Evolutionary conservation across 2,888 invertebrate genomes (phyloP).

Genomic region (Cistogaster globosa): DNA sequence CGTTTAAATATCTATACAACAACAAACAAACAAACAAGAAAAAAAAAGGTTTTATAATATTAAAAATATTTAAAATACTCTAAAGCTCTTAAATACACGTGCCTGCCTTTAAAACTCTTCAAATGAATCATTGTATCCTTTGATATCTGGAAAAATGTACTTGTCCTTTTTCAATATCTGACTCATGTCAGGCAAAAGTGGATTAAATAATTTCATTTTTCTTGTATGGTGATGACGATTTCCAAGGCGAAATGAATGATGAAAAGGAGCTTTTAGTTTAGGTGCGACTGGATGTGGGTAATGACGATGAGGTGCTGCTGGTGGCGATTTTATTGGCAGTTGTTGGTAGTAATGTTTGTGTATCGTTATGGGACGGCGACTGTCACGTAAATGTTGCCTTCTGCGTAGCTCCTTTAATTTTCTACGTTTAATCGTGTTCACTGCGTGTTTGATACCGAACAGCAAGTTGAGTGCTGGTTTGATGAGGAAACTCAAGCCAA

Average conservation of each 20-base stretch:
- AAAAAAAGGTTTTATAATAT: background rate
- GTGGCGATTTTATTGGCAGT: slow-evolving; percentile 72
- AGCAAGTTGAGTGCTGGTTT: slow-evolving; percentile 78
- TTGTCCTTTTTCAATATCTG: slow-evolving; percentile 59
- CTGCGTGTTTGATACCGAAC: slow-evolving; percentile 78
- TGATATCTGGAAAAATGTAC: slow-evolving; percentile 29
- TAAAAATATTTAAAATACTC: background rate
- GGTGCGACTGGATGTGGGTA: background rate
- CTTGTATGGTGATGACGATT: slow-evolving; percentile 24
- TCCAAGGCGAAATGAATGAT: background rate
- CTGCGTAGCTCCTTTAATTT: slow-evolving; percentile 74
- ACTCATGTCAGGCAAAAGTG: slow-evolving; percentile 64
- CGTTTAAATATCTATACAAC: background rate
- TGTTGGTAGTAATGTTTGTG: slow-evolving; percentile 80
- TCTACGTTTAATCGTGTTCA: slow-evolving; percentile 75
- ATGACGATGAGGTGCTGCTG: slow-evolving; percentile 65
- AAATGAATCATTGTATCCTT: slow-evolving; percentile 45
- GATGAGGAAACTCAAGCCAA: slow-evolving; percentile 77
- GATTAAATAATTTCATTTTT: slow-evolving; percentile 54
- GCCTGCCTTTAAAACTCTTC: slow-evolving; percentile 32
- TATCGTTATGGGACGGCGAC: slow-evolving; percentile 78
- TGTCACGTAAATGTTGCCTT: slow-evolving; percentile 75
- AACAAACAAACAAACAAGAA: too few species aligned
- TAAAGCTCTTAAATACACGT: slow-evolving; percentile 46
- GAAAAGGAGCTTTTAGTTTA: background rate